Evolutionary conservation across 2,888 invertebrate genomes (phyloP), one percentile per base, ranked within the genome.

Genomic region (Blastobasis adustella): DNA sequence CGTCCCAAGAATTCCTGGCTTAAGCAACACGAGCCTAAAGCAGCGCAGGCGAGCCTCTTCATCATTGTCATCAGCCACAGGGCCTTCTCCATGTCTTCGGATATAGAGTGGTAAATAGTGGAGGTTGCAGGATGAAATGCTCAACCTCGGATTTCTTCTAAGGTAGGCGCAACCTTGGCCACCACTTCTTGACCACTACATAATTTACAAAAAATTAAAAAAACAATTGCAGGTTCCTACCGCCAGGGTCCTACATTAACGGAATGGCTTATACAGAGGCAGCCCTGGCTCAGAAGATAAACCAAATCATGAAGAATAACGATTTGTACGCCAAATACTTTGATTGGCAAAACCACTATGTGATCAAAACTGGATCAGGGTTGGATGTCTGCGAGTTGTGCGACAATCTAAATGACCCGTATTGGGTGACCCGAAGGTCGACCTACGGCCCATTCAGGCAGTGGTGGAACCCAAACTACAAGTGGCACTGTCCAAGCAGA

Each of bases 391-490:
- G 85, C 45, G 51, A 41, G 0, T 54, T 85, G 1, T 85, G 84
- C 10, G 53, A 61, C 3, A 61, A 65, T 0, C 49, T 84, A 45
- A 82, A 81, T 49, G 71, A 71, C 38, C 67, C 67, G 0, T 52
- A 53, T 0, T 74, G 72, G 67, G 49, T 83, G 41, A 58, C 50
- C 0, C 59, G 67, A 5, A 63, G 52, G 5, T 50, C 59, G 0
- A 63, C 56, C 0, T 69, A 71, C 41, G 36, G 42, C 0, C 46
- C 52, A 0, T 81, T 84, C 38, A 73, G 84, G 43, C 58, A 65
- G 42, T 84, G 84, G 85, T 84, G 85, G 84, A 73, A 81, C 44
- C 63, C 64, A 0, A 49, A 53, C 0, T 82, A 67, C 49, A 53
- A 57, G 5, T 50, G 62, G 0, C 54, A 67, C 0, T 79, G 77